These are phyloP conservation scores for Rhopalosiphum maidis DNA, from an alignment of 1,140 invertebrate species.

Conservation along the genomic window DNA sequence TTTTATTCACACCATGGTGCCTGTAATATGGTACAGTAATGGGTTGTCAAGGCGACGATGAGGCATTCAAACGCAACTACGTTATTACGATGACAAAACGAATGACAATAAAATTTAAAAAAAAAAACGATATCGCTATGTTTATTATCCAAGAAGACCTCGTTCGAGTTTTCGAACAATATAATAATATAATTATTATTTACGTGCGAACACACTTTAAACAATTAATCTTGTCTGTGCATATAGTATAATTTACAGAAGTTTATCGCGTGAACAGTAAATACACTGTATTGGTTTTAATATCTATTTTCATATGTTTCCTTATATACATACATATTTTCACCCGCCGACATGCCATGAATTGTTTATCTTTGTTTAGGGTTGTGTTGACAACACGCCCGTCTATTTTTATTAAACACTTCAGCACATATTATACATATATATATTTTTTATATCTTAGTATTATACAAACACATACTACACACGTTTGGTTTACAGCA, in stretches of 20 bases:
- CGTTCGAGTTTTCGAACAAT: neutral
- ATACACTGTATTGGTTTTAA: neutral
- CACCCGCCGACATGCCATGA: neutral
- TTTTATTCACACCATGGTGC: neutral
- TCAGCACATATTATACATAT: neutral
- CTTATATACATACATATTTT: neutral
- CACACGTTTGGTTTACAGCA: neutral
- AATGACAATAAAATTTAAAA: constrained; percentile 18
- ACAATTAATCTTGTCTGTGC: neutral
- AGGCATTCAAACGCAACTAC: neutral
- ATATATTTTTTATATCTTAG: neutral
- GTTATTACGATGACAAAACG: constrained; percentile 14
- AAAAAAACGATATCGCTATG: neutral
- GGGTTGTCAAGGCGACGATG: neutral
- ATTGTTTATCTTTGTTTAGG: constrained; percentile 1
- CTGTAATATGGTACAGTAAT: neutral
- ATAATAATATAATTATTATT: neutral
- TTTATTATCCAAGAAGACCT: constrained; percentile 21
- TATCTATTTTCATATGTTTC: neutral
- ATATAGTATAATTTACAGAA: neutral
- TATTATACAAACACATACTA: neutral
- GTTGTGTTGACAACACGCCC: neutral
- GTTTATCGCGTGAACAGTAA: neutral
- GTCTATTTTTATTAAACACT: constrained; percentile 14
- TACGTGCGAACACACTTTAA: neutral